Base-by-base conservation (phyloP, 2,797 vertebrate genomes). In the Enteromius anoplus region DNA sequence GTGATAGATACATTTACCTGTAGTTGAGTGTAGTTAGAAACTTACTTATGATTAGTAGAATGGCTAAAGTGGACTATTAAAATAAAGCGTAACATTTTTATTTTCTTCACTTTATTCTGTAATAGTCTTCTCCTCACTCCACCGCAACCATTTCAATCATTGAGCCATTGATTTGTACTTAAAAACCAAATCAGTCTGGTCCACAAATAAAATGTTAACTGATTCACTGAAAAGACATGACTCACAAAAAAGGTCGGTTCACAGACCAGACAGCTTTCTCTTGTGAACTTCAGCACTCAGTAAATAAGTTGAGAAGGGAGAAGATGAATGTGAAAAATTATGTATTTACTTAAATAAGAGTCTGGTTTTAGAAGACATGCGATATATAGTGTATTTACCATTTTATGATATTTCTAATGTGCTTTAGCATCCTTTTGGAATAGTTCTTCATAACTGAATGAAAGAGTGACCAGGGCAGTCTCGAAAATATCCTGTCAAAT, bases 211-310 rank as follows among this genome's bases (percentile, higher is more conserved):
- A 49, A 32, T 11, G 32, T 51, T 11, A 6, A 23, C 21, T 15
- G 37, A 70, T 47, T 70, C n/a, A 9, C 14, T 70, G n/a, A 62
- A 62, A 62, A 60, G 58, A 70, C 8, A 14, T 45, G 66, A 69
- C 66, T 69, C 6, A 29, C 11, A n/a, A 69, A 11, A 42, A 68
- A 19, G 4, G 4, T 32, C 1, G 4, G 4, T 10, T 71, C 23
- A 71, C 69, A 29, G 49, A 71, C 45, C 45, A 71, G 47, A 71
- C 26, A 49, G 42, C 6, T 23, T 26, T 15, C 26, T 26, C 26
- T 26, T 26, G 26, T 26, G 42, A 70, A 5, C 42, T 17, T 47
- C 26, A 71, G 4, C 2, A 29, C 7, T 71, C 3, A 19, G 5
- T 29, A 42, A 26, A 26, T 1, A n/a, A 47, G 23, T 71, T 42